These are phyloP conservation scores for Homarus gammarus DNA, from an alignment of 2,888 invertebrate genomes.

Conservation along the genomic window DNA sequence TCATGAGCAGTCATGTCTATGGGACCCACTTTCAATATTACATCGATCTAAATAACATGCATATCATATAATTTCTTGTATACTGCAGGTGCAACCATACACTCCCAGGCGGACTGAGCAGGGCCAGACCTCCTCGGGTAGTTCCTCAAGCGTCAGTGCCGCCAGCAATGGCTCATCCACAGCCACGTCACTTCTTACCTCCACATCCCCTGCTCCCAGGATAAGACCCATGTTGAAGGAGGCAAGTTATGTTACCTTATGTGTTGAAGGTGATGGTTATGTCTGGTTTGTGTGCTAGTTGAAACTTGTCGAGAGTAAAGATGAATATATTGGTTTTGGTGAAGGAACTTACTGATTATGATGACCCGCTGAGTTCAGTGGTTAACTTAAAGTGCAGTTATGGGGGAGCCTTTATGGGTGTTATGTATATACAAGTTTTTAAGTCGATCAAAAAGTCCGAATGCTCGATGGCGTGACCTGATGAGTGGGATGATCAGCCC, in stretches of 20 bases:
- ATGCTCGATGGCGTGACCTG: no score
- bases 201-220: slow-evolving; percentile 62
- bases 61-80: not conserved
- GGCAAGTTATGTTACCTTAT: slow-evolving; percentile 3
- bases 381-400: no score
- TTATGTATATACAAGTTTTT: no score
- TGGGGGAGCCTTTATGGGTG: no score
- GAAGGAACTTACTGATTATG: no score
- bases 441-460: no score
- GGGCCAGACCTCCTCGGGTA: slow-evolving; percentile 78
- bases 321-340: not conserved
- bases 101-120: slow-evolving; percentile 21
- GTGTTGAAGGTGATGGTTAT: not conserved
- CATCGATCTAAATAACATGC: not conserved
- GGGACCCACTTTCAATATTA: no score
- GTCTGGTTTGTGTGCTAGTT: not conserved
- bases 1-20: no score
- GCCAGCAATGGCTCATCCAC: not conserved
- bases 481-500: no score
- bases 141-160: not conserved
- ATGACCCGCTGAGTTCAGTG: no score
- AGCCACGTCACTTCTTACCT: slow-evolving; percentile 22
- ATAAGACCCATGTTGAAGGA: slow-evolving; percentile 62
- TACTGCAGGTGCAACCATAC: slow-evolving; percentile 46
- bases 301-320: not conserved